Percentiles rank a stretch among this genome's conserved stretches.
phyloP scores from a whole-genome alignment of 2,113 vertebrate genomes.

The Cyphomyrus discorhynchus region DNA sequence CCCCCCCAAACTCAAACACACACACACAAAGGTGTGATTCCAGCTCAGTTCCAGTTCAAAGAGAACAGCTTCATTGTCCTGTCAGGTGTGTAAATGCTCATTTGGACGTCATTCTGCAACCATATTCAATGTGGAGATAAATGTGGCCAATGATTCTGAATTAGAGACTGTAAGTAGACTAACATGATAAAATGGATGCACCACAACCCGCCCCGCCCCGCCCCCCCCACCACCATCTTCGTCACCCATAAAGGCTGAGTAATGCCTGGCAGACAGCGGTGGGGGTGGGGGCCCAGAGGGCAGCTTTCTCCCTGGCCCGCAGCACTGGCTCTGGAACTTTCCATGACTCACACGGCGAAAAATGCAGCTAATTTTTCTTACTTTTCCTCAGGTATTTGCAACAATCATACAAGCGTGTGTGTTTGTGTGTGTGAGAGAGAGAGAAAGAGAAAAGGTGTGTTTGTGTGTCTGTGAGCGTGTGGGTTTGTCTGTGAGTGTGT shows the following conservation, averaged over 20 bases:
- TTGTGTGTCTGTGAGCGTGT: not conserved
- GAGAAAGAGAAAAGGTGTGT: not conserved
- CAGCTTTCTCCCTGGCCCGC: not conserved
- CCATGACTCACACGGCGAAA: not conserved
- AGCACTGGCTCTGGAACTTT: not conserved
- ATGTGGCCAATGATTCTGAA: not conserved
- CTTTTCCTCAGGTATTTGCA: conserved; percentile 8
- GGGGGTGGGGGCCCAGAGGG: not conserved
- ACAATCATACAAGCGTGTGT: not conserved
- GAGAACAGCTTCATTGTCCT: conserved; percentile 40
- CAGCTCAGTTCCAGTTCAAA: conserved; percentile 6
- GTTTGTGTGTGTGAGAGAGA: not conserved
- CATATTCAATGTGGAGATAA: not conserved
- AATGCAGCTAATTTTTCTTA: not conserved
- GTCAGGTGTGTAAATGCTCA: conserved; percentile 28
- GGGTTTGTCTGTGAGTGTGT: not conserved
- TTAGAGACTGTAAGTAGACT: not conserved
- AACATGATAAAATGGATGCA: not conserved
- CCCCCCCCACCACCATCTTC: not conserved
- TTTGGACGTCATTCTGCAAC: not conserved
- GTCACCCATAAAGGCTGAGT: not conserved
- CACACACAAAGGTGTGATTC: no score
- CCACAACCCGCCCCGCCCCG: not conserved
- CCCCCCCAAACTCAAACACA: not conserved
- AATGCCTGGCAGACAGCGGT: not conserved